A percentile compares a stretch with the other conserved stretches of the same genome.
phyloP scores from a whole-genome alignment of 1,140 invertebrate species.

The Trachelipus rathkii region DNA sequence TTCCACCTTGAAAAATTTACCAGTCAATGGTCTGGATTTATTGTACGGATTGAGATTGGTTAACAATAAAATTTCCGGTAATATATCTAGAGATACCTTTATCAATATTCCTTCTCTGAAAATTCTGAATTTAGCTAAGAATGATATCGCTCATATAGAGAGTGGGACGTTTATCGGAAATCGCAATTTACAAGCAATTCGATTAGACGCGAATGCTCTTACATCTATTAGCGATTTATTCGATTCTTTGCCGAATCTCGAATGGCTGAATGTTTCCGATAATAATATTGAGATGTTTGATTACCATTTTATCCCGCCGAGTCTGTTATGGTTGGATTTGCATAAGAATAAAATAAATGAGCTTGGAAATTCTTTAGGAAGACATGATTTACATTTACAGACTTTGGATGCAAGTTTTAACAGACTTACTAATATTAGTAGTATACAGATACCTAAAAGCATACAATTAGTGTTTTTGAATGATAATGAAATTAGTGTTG shows the following conservation, averaged over 20 bases:
- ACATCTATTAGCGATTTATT: slow-evolving; percentile 80
- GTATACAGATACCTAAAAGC: slow-evolving; percentile 65
- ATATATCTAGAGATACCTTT: slow-evolving; percentile 75
- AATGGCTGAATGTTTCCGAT: slow-evolving; percentile 87
- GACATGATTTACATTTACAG: slow-evolving; percentile 67
- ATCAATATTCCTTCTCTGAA: slow-evolving; percentile 73
- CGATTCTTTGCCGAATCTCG: slow-evolving; percentile 70
- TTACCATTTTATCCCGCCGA: slow-evolving; percentile 74
- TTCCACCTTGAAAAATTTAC: slow-evolving; percentile 67
- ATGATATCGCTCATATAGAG: slow-evolving; percentile 67
- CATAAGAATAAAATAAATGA: slow-evolving; percentile 81
- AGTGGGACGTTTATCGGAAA: slow-evolving; percentile 72
- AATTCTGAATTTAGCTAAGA: slow-evolving; percentile 82
- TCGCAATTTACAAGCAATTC: slow-evolving; percentile 72
- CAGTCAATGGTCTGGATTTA: slow-evolving; percentile 73
- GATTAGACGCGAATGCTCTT: slow-evolving; percentile 78
- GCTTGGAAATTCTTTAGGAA: slow-evolving; percentile 74
- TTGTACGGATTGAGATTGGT: slow-evolving; percentile 77
- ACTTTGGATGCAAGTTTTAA: slow-evolving; percentile 79
- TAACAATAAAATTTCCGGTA: slow-evolving; percentile 75
- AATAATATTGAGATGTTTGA: slow-evolving; percentile 87
- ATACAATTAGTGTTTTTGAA: slow-evolving; percentile 75
- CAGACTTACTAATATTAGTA: slow-evolving; percentile 63
- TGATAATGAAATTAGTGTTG: slow-evolving; percentile 71
- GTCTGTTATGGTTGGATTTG: slow-evolving; percentile 81